Conservation (phyloP, 35 echinoderm and acorn worm genomes). For the Hemicentrotus pulcherrimus region DNA sequence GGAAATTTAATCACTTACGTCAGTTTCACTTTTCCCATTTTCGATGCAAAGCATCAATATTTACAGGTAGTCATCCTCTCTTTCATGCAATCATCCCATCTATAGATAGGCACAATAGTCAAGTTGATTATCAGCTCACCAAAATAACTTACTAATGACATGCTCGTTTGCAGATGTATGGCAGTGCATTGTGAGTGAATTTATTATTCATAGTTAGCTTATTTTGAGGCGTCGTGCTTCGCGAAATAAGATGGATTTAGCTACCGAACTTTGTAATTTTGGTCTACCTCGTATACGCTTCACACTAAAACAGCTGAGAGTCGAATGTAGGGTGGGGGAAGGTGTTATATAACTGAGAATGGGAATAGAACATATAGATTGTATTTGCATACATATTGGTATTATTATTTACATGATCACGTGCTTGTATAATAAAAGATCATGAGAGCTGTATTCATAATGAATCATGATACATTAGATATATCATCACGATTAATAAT, state of each 20-base stretch:
- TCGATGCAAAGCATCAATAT: not conserved
- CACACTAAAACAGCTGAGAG: too few species aligned
- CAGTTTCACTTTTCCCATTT: not conserved
- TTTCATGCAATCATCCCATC: not conserved
- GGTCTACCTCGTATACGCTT: not conserved
- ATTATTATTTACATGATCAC: too few species aligned
- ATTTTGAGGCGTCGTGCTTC: not conserved
- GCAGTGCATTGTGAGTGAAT: not conserved
- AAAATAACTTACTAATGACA: not conserved
- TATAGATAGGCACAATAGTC: not conserved
- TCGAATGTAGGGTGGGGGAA: too few species aligned
- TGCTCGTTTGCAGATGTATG: not conserved
- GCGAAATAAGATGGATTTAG: not conserved
- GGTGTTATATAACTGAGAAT: too few species aligned
- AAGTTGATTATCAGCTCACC: not conserved
- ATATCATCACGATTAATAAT: too few species aligned
- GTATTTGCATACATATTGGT: too few species aligned
- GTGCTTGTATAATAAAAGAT: too few species aligned
- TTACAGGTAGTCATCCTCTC: not conserved
- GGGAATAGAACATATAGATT: too few species aligned
- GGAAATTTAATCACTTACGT: conserved; percentile 18
- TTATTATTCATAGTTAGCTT: not conserved
- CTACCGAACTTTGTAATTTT: not conserved
- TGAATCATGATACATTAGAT: too few species aligned
- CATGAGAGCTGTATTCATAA: too few species aligned